Percentiles rank a stretch among this genome's conserved stretches.
These are phyloP conservation scores for Cryptus viduatorius DNA, from an alignment of 2,888 invertebrate species.

Conservation along the genomic window DNA sequence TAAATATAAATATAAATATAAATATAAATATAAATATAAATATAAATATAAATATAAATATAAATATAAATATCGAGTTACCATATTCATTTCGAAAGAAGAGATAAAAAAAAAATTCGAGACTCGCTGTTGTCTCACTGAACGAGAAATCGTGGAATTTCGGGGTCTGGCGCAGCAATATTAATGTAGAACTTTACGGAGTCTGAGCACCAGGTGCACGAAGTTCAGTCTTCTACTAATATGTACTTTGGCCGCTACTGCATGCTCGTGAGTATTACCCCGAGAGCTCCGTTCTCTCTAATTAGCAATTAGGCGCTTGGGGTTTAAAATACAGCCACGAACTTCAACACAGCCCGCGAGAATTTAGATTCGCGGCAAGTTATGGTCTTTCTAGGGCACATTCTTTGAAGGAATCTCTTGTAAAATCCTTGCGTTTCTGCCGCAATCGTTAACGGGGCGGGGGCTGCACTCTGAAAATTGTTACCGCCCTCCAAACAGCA, in stretches of 20 bases:
- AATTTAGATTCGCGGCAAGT: constrained; percentile 60
- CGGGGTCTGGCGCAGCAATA: constrained; percentile 49
- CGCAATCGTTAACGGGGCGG: constrained; percentile 68
- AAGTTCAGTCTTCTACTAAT: constrained; percentile 34
- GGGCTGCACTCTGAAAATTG: constrained; percentile 29
- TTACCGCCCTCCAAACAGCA: constrained; percentile 25
- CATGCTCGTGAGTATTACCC: constrained; percentile 64
- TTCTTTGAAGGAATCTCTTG: constrained; percentile 47
- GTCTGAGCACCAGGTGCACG: constrained; percentile 54
- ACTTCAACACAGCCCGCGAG: constrained; percentile 41
- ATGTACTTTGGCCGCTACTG: constrained; percentile 30
- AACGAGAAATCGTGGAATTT: constrained; percentile 41
- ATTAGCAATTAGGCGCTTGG: constrained; percentile 78
- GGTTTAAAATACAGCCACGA: constrained; percentile 49
- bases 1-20: too few species aligned
- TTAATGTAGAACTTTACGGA: background rate
- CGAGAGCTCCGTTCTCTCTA: constrained; percentile 74
- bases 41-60: too few species aligned
- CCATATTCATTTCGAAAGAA: background rate
- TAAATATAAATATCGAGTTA: background rate
- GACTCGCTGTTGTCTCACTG: background rate
- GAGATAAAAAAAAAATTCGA: background rate
- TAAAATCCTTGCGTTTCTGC: constrained; percentile 70
- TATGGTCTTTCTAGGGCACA: constrained; percentile 76
- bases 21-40: too few species aligned